Evolutionary conservation across 2,797 vertebrate genomes (phyloP).

Genomic region (Gobionotothen gibberifrons): DNA sequence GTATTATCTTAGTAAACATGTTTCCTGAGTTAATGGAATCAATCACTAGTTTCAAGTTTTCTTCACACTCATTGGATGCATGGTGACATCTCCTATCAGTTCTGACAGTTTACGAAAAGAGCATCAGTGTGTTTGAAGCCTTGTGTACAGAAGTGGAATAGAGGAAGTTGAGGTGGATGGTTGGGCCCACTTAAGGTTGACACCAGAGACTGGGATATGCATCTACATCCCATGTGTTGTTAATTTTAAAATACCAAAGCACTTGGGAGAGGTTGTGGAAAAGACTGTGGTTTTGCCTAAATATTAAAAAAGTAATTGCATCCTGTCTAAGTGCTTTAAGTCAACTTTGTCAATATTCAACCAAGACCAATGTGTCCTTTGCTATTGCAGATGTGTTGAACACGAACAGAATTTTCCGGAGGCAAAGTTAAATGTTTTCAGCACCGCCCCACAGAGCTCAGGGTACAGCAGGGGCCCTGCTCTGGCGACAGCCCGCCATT

Average conservation of each 20-base stretch:
- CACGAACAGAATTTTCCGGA: slow-evolving; percentile 13
- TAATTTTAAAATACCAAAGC: slow-evolving; percentile 13
- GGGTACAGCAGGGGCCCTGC: slow-evolving; percentile 25
- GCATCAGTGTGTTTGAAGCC: background rate
- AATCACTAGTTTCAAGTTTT: too few relatives aligned
- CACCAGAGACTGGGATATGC: background rate
- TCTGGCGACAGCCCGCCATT: slow-evolving; percentile 60
- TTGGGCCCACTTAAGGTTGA: background rate
- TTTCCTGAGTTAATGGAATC: too few relatives aligned
- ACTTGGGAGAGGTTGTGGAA: slow-evolving; percentile 5
- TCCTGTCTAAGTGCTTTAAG: background rate
- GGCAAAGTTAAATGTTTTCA: slow-evolving; percentile 4
- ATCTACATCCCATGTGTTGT: slow-evolving; percentile 10
- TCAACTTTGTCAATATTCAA: slow-evolving; percentile 13
- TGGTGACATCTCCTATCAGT: background rate
- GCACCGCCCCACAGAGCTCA: slow-evolving; percentile 24
- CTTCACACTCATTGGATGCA: background rate
- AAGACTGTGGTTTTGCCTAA: slow-evolving; percentile 17
- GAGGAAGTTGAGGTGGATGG: slow-evolving; percentile 8
- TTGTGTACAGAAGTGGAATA: background rate
- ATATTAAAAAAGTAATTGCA: slow-evolving; percentile 1
- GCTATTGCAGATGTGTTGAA: slow-evolving; percentile 1
- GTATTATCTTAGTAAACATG: too few relatives aligned
- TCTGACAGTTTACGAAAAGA: background rate
- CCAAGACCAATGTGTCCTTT: slow-evolving; percentile 2